Evolutionary conservation across 1,140 invertebrate species (phyloP), one percentile per base, ranked within the genome.

Genomic region (Zaprionus capensis): DNA sequence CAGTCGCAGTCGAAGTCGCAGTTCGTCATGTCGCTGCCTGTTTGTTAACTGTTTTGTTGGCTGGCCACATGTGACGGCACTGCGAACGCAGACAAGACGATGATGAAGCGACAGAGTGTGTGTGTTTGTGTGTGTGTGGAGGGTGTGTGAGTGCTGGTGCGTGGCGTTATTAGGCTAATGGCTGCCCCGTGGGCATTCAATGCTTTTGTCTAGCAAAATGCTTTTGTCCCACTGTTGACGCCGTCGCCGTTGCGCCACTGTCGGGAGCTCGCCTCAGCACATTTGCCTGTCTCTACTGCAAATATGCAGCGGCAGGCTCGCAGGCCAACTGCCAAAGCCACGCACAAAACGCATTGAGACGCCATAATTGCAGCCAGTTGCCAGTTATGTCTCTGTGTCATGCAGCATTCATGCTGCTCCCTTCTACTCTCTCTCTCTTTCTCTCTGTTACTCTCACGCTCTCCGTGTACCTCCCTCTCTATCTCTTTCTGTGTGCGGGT

Each of bases 341-440:
- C 84, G 84, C 84, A 88, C 84, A 81, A 83, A 87, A 87, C 81
- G 84, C 84, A 87, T 87, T 78, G 84, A 87, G 84, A 88, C 81
- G 66, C 84, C 84, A 87, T 87, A 88, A 87, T 87, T 87, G 84
- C 84, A 88, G 81, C 64, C 84, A 81, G 84, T 87, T 87, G 59
- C 44, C 71, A 44, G 65, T 75, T 69, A 56, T 65, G 61, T 76
- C 72, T 71, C 15, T 67, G 34, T 49, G 41, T 63, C 70, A 76
- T 66, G 22, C 69, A 66, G 63, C 69, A 72, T 76, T 41, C 62
- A 71, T 31, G 68, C 12, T 28, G 5, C 17, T 31, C 6, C 11
- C 5, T 5, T 2, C 28, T 7, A 31, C 1, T 31, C 49, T 14
- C 12, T 24, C 1, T 7, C 31, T 26, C 20, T 44, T 26, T 46